Conservation (phyloP, 2,888 invertebrate species). For the Colletes collaris region DNA sequence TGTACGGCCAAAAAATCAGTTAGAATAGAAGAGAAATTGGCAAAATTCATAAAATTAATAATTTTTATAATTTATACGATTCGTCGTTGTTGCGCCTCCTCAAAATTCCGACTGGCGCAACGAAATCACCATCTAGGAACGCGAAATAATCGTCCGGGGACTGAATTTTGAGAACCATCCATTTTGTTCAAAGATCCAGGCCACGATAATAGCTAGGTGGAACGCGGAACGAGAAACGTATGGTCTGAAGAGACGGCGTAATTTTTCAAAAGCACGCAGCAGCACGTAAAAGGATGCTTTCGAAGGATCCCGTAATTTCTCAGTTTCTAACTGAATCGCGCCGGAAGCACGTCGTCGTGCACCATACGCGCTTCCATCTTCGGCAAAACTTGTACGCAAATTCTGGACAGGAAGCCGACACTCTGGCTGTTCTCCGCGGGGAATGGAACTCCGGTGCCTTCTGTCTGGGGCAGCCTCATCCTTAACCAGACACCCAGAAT, state of each 20-base stretch:
- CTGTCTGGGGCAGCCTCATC: conserved; percentile 22
- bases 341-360: conserved; percentile 15
- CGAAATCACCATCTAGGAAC: not conserved
- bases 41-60: too few relatives aligned
- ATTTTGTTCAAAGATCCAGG: not conserved
- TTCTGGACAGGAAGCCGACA: conserved; percentile 44
- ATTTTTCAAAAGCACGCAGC: conserved; percentile 11
- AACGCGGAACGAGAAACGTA: not conserved
- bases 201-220: conserved; percentile 4
- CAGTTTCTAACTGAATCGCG: conserved; percentile 28
- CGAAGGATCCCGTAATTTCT: conserved; percentile 12
- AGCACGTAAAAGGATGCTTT: not conserved
- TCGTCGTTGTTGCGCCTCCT: too few relatives aligned
- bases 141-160: not conserved
- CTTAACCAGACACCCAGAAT: conserved; percentile 43
- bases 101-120: too few relatives aligned
- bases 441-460: conserved; percentile 38
- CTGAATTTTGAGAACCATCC: not conserved
- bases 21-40: too few relatives aligned
- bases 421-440: conserved; percentile 21
- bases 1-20: too few relatives aligned
- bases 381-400: conserved; percentile 48
- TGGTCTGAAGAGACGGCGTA: not conserved
- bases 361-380: conserved; percentile 30
- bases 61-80: too few relatives aligned